Evolutionary conservation across 2,797 vertebrate species (phyloP).

Genomic region (Helarctos malayanus): DNA sequence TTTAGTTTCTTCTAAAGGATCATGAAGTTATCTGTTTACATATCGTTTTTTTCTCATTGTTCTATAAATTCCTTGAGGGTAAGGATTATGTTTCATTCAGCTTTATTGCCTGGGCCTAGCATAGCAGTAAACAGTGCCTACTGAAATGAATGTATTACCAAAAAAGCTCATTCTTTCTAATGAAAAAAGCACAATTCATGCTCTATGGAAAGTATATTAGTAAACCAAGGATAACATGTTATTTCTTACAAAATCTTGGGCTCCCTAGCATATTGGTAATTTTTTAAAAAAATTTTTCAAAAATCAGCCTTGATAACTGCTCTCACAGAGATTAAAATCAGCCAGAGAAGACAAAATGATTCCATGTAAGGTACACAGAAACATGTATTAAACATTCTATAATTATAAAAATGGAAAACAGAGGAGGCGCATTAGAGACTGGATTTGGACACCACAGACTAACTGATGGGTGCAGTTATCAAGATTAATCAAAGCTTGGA

Average conservation of each 20-base stretch:
- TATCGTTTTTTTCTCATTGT: neutral
- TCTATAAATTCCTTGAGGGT: neutral
- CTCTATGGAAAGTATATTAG: neutral
- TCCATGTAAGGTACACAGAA: neutral
- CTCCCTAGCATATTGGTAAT: neutral
- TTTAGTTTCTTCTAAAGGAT: neutral
- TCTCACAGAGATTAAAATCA: conserved; percentile 24
- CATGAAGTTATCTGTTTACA: neutral
- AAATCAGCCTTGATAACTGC: conserved; percentile 32
- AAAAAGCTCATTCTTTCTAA: conserved; percentile 51
- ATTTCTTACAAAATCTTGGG: conserved; percentile 49
- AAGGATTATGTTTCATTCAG: conserved; percentile 36
- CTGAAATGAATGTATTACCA: neutral
- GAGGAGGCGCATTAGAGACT: conserved; percentile 16
- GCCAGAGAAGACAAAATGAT: conserved; percentile 50
- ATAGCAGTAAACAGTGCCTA: neutral
- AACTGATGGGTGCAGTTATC: neutral
- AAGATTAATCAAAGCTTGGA: conserved; percentile 41
- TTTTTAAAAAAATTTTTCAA: neutral
- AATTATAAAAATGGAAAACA: conserved; percentile 43
- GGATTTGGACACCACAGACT: conserved; percentile 8
- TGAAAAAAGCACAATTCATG: conserved; percentile 33
- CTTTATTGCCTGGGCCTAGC: neutral
- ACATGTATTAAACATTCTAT: neutral
- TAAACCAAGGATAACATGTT: conserved; percentile 16